Conservation (phyloP, 2,888 invertebrate species). For the Aphidius colemani region DNA sequence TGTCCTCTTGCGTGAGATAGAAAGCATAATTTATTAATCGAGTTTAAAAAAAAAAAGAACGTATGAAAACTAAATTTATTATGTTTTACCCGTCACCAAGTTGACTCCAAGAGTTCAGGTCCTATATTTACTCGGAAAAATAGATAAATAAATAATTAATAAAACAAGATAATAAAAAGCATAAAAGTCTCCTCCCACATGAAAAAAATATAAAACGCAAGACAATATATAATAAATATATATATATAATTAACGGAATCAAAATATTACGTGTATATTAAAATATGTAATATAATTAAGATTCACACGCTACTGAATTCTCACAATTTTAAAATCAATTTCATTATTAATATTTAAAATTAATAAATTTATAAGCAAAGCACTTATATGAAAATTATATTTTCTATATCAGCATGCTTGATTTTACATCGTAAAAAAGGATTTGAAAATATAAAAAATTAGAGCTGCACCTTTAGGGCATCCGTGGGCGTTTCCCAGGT, state of each 20-base stretch:
- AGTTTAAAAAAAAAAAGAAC: conserved; percentile 3
- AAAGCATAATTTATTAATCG: conserved; percentile 39
- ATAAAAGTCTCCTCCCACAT: too few species aligned
- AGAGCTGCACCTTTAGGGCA: conserved; percentile 20
- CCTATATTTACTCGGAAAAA: too few species aligned
- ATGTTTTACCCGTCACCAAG: conserved; percentile 3
- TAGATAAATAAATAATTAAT: background rate
- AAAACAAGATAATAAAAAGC: background rate
- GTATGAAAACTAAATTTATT: conserved; percentile 10
- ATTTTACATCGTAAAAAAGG: conserved; percentile 11
- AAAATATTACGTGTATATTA: background rate
- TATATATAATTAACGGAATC: background rate
- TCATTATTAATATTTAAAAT: background rate
- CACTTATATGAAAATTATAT: background rate
- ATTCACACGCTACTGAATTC: too few species aligned
- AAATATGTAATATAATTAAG: background rate
- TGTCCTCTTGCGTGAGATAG: conserved; percentile 32
- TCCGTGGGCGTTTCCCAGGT: conserved; percentile 25
- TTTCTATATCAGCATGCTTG: background rate
- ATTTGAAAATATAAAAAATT: conserved; percentile 1
- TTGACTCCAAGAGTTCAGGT: too few species aligned
- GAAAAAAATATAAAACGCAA: background rate
- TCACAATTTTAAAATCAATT: too few species aligned
- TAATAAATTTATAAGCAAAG: background rate
- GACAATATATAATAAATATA: background rate